phyloP scores from a whole-genome alignment of 2,113 vertebrate species.

The Chaetodon trifascialis region DNA sequence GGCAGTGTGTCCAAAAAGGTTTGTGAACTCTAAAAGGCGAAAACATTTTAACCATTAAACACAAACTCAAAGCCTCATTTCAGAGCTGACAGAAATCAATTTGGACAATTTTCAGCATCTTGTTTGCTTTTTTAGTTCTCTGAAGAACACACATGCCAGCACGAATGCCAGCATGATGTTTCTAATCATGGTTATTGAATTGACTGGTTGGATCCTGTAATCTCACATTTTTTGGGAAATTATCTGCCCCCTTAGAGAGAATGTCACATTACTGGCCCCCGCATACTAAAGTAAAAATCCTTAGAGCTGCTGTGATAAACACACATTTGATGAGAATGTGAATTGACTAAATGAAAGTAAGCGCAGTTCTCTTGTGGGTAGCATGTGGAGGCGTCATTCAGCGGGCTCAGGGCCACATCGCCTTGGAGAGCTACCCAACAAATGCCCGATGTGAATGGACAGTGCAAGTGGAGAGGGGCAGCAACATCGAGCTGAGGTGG shows the following conservation, averaged over 20 bases:
- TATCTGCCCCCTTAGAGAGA: slow-evolving; percentile 32
- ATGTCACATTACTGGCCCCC: slow-evolving; percentile 6
- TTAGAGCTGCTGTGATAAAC: slow-evolving; percentile 27
- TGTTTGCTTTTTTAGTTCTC: not conserved
- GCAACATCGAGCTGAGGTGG: slow-evolving; percentile 89
- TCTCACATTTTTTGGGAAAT: not conserved
- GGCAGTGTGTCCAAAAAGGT: not conserved
- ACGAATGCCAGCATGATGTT: slow-evolving; percentile 15
- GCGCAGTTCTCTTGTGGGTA: slow-evolving; percentile 63
- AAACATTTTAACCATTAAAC: slow-evolving; percentile 4
- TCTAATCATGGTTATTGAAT: slow-evolving; percentile 9
- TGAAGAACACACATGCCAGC: slow-evolving; percentile 7
- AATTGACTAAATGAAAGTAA: slow-evolving; percentile 31
- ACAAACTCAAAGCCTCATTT: not conserved
- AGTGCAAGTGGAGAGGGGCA: slow-evolving; percentile 84
- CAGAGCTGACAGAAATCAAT: not conserved
- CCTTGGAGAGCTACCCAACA: slow-evolving; percentile 90
- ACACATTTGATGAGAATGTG: slow-evolving; percentile 26
- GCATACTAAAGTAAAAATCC: not conserved
- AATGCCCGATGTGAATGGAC: slow-evolving; percentile 93
- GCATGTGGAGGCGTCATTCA: slow-evolving; percentile 89
- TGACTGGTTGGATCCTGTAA: not conserved
- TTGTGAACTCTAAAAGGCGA: not conserved
- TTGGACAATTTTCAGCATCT: not conserved
- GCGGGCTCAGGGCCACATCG: slow-evolving; percentile 88